Conservation (phyloP, 2,888 invertebrate genomes). For the Tineola bisselliella region DNA sequence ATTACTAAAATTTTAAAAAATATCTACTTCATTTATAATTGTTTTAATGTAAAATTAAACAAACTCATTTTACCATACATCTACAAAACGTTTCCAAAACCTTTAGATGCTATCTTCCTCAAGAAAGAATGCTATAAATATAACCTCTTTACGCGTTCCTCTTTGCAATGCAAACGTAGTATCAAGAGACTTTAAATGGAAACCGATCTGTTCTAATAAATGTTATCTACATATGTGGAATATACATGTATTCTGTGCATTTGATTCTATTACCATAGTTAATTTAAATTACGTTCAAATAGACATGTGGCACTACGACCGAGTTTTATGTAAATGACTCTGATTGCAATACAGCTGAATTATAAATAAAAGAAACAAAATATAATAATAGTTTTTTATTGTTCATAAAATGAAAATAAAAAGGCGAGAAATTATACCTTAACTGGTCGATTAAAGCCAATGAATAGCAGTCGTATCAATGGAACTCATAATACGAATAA, state of each 20-base stretch:
- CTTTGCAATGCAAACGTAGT: conserved; percentile 28
- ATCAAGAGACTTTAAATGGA: conserved; percentile 31
- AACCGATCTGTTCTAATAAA: conserved; percentile 12
- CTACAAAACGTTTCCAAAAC: neutral
- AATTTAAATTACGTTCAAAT: conserved; percentile 2
- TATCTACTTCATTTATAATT: neutral
- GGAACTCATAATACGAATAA: conserved; percentile 16
- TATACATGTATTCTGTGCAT: neutral
- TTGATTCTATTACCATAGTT: conserved; percentile 3
- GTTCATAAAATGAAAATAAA: conserved; percentile 2
- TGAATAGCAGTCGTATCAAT: conserved; percentile 15
- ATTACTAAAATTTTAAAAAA: too few relatives aligned
- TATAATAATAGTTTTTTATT: neutral
- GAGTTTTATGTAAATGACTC: neutral
- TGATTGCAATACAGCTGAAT: neutral
- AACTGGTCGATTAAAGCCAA: conserved; percentile 15
- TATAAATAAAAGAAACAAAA: neutral
- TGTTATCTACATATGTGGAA: conserved; percentile 10
- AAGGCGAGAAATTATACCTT: neutral
- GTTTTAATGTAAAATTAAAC: neutral
- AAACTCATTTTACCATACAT: neutral
- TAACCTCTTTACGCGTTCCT: conserved; percentile 34
- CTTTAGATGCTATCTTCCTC: neutral
- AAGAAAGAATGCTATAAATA: conserved; percentile 11
- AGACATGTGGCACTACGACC: neutral